A percentile compares a stretch with the other conserved stretches of the same genome.
phyloP scores from a whole-genome alignment of 2,888 invertebrate species.

The Dicycla oo region DNA sequence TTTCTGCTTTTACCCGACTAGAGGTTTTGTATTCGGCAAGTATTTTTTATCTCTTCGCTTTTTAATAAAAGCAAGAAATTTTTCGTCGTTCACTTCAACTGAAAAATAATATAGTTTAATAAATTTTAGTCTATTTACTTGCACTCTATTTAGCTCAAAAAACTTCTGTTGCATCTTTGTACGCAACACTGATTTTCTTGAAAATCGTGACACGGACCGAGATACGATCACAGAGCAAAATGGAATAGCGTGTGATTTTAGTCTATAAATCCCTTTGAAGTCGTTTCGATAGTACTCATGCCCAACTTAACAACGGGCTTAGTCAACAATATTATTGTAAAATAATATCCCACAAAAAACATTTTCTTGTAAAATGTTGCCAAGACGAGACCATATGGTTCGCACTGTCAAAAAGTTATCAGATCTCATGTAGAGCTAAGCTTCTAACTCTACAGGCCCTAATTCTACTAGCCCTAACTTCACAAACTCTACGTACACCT shows the following conservation, averaged over 20 bases:
- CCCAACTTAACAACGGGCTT: slow-evolving; percentile 4
- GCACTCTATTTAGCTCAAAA: no score
- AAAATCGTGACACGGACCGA: slow-evolving; percentile 2
- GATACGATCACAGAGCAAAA: slow-evolving; percentile 13
- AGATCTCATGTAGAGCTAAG: no score
- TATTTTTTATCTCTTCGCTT: not conserved
- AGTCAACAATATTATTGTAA: slow-evolving; percentile 9
- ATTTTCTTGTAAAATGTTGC: no score
- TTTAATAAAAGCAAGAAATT: not conserved
- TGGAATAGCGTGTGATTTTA: slow-evolving; percentile 11
- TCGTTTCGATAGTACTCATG: not conserved
- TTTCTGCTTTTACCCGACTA: not conserved
- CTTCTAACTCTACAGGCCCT: no score
- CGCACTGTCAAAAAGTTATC: no score
- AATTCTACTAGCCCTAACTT: no score
- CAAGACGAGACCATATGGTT: no score
- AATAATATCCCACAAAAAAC: no score
- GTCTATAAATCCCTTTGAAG: slow-evolving; percentile 18
- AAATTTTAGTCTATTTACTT: not conserved
- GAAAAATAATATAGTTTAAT: not conserved
- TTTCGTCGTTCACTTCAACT: not conserved
- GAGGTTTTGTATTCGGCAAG: not conserved
- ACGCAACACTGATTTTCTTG: slow-evolving; percentile 14
- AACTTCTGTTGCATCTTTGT: no score
- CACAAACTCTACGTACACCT: no score